These are phyloP conservation scores for Dreissena rostriformis DNA, from an alignment of 1,140 invertebrate species.

Conservation along the genomic window DNA sequence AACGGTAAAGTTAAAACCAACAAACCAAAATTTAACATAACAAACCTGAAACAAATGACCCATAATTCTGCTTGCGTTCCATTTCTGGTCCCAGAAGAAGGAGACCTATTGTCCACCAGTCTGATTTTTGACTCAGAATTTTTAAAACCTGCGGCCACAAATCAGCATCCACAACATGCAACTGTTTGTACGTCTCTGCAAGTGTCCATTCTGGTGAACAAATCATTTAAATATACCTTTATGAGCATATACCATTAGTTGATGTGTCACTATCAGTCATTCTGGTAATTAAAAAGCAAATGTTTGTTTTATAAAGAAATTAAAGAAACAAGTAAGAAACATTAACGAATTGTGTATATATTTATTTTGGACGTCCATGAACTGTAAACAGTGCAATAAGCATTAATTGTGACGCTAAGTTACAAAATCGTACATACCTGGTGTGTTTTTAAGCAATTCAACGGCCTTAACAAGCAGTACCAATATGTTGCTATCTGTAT, in stretches of 20 bases:
- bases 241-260: no score
- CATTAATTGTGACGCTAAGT: no score
- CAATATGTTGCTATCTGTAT: no score
- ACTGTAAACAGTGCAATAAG: background rate
- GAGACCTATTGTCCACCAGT: slow-evolving; percentile 29
- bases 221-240: no score
- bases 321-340: no score
- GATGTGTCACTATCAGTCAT: no score
- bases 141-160: slow-evolving; percentile 27
- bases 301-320: no score
- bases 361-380: slow-evolving; percentile 4
- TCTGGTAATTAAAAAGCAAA: no score
- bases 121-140: slow-evolving; percentile 11
- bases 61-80: slow-evolving; percentile 2
- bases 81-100: slow-evolving; percentile 32
- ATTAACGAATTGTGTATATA: no score
- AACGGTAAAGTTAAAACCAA: no score
- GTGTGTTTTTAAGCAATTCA: slow-evolving; percentile 12
- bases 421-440: slow-evolving; percentile 32
- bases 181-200: slow-evolving; percentile 3
- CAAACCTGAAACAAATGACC: background rate
- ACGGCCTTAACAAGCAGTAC: slow-evolving; percentile 14
- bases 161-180: background rate
- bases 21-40: background rate
- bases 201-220: background rate